These are phyloP conservation scores for Oplegnathus fasciatus DNA, from an alignment of 2,113 vertebrate species.

Conservation along the genomic window DNA sequence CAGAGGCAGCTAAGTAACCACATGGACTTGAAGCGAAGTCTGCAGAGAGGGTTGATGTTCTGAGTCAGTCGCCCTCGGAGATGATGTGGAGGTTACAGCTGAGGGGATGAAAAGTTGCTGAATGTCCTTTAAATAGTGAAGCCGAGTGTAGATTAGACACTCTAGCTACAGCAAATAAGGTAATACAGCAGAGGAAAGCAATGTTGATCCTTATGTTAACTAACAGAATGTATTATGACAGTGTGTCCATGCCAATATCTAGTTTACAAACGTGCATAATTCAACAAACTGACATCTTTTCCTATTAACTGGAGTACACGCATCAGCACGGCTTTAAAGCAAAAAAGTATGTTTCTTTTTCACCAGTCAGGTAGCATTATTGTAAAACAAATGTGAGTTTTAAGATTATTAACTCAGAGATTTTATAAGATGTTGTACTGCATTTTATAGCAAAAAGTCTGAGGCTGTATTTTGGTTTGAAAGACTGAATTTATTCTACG, in stretches of 20 bases:
- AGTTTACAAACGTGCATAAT: not conserved
- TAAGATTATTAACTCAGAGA: not conserved
- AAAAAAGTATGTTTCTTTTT: not conserved
- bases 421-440: not conserved
- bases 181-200: not conserved
- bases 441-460: not conserved
- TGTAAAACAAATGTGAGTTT: not conserved
- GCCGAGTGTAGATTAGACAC: not conserved
- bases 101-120: conserved; percentile 39
- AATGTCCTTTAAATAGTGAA: conserved; percentile 18
- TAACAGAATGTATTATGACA: not conserved
- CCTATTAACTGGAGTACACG: not conserved
- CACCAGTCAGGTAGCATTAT: not conserved
- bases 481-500: not conserved
- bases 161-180: not conserved
- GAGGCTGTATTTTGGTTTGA: not conserved
- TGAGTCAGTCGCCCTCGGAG: conserved; percentile 46
- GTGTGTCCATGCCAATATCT: not conserved
- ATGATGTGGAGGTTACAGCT: conserved; percentile 49
- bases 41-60: conserved; percentile 47
- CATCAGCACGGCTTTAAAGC: not conserved
- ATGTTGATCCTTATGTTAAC: not conserved
- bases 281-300: not conserved
- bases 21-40: conserved; percentile 65
- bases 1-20: conserved; percentile 73